phyloP scores from a whole-genome alignment of 92 coral and sea anemone species.

The Desmophyllum pertusum region DNA sequence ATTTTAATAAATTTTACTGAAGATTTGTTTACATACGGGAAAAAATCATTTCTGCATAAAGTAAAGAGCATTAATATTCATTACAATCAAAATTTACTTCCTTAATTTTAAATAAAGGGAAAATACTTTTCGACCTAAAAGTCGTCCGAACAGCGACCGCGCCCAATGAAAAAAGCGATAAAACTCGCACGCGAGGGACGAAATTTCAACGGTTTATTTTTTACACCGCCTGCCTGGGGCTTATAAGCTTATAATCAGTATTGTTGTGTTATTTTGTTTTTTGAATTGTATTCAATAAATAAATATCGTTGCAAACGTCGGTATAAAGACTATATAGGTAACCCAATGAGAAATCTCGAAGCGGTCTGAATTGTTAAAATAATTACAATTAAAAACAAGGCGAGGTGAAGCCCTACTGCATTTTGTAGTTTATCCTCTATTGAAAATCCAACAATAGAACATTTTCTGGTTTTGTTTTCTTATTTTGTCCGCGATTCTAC shows the following conservation, averaged over 20 bases:
- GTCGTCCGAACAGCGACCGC: background rate
- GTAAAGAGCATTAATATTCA: conserved; percentile 15
- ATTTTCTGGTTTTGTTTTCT: background rate
- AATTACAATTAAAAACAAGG: background rate
- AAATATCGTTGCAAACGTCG: background rate
- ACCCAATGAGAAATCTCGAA: background rate
- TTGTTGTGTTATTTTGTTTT: background rate
- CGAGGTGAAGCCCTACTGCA: background rate
- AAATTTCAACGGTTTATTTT: background rate
- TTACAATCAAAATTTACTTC: background rate
- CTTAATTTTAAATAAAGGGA: background rate
- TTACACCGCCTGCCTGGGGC: background rate
- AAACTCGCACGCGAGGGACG: background rate
- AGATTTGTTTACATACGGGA: conserved; percentile 26
- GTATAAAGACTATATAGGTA: background rate
- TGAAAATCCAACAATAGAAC: background rate
- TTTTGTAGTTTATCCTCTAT: background rate
- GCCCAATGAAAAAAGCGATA: background rate
- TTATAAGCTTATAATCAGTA: background rate
- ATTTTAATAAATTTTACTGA: conserved; percentile 13
- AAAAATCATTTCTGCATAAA: conserved; percentile 8
- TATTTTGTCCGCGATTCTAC: background rate
- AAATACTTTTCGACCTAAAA: background rate
- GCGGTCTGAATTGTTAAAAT: background rate
- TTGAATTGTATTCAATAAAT: background rate